A percentile compares a stretch with the other conserved stretches of the same genome.
Conservation (phyloP, 1,140 invertebrate species). For the Drosophila dunni region DNA sequence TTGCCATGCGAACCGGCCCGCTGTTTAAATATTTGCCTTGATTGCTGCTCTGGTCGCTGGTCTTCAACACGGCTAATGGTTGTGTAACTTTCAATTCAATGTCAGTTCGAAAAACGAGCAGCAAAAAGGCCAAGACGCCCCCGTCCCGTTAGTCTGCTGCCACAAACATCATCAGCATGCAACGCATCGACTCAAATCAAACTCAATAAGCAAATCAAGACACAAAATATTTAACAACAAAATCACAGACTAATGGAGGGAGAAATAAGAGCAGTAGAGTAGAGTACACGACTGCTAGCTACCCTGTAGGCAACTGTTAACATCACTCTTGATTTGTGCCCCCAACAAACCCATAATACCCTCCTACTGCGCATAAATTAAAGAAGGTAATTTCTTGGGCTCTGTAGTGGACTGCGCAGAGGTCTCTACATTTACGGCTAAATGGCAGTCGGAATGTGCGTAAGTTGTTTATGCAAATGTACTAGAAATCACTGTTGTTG, state of each 20-base stretch:
- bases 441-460: conserved; percentile 70
- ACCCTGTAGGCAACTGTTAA: too few species aligned
- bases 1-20: conserved; percentile 71
- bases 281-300: too few species aligned
- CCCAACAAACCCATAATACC: too few species aligned
- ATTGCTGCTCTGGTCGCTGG: conserved; percentile 54
- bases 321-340: too few species aligned
- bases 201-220: conserved; percentile 70
- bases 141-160: neutral
- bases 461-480: conserved; percentile 78
- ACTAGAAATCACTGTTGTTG: conserved; percentile 33
- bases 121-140: conserved; percentile 14
- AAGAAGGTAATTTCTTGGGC: conserved; percentile 38
- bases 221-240: conserved; percentile 40
- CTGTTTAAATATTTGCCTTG: conserved; percentile 74
- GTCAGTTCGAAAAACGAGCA: conserved; percentile 45
- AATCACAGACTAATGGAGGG: neutral
- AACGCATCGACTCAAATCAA: conserved; percentile 59
- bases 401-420: conserved; percentile 5
- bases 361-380: neutral
- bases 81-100: conserved; percentile 82
- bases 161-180: conserved; percentile 62
- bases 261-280: too few species aligned
- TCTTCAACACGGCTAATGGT: conserved; percentile 43
- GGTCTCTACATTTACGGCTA: conserved; percentile 64